These are phyloP conservation scores for Dissostichus mawsoni DNA, from an alignment of 2,113 vertebrate species.

Conservation along the genomic window DNA sequence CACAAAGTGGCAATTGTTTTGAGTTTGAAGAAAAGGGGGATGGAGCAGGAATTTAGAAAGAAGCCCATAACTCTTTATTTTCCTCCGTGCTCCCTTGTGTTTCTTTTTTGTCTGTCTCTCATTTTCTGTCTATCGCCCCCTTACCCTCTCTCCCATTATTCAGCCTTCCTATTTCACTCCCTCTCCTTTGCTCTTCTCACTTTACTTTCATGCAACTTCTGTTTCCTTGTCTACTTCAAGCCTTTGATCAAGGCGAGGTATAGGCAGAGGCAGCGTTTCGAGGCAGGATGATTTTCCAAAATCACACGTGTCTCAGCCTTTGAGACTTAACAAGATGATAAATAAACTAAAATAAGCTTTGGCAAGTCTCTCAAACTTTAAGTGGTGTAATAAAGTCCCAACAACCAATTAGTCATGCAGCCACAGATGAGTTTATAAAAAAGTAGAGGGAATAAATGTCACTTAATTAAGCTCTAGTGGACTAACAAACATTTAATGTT, in stretches of 20 bases:
- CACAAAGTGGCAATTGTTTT: constrained; percentile 87
- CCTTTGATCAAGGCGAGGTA: constrained; percentile 38
- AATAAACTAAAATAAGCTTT: constrained; percentile 23
- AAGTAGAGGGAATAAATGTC: background rate
- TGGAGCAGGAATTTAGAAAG: constrained; percentile 81
- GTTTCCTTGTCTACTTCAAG: constrained; percentile 16
- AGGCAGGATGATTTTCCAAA: constrained; percentile 7
- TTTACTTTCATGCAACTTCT: constrained; percentile 32
- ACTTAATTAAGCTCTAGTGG: constrained; percentile 4
- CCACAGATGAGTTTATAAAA: constrained; percentile 11
- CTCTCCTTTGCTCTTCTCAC: constrained; percentile 28
- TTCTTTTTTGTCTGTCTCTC: constrained; percentile 53
- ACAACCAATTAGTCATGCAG: constrained; percentile 9
- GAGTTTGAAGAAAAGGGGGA: constrained; percentile 80
- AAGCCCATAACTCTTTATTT: constrained; percentile 80
- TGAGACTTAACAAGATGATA: constrained; percentile 25
- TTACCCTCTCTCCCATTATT: constrained; percentile 34
- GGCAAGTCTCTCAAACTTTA: background rate
- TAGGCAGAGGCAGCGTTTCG: constrained; percentile 2
- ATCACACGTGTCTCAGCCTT: constrained; percentile 10
- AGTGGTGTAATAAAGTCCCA: constrained; percentile 15
- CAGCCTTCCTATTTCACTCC: constrained; percentile 39
- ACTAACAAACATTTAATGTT: constrained; percentile 17
- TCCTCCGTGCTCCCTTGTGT: constrained; percentile 51
- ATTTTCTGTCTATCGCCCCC: constrained; percentile 27